These are phyloP conservation scores for Spongilla lacustris DNA, from an alignment of 37 sponge, comb jelly and placozoan genomes.

Conservation along the genomic window DNA sequence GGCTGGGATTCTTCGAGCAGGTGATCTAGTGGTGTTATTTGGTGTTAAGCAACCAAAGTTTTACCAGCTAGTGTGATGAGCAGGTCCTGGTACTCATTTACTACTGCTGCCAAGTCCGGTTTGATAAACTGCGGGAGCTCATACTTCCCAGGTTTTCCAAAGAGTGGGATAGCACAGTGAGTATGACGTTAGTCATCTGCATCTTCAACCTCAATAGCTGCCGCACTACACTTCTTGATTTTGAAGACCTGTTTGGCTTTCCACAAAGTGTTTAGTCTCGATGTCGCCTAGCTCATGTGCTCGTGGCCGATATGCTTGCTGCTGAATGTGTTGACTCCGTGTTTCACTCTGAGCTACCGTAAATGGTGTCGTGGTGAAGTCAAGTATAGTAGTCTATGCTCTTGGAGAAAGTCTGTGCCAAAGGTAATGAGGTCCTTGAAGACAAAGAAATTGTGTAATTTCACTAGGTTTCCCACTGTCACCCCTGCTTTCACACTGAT, in stretches of 20 bases:
- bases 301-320: too few species aligned
- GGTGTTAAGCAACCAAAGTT: constrained; percentile 29
- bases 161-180: constrained; percentile 47
- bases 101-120: not conserved
- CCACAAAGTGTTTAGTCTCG: too few species aligned
- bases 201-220: too few species aligned
- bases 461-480: constrained; percentile 19
- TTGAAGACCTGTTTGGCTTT: too few species aligned
- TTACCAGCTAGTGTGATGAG: constrained; percentile 47
- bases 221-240: too few species aligned
- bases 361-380: not conserved
- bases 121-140: constrained; percentile 19
- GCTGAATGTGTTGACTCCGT: too few species aligned
- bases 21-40: constrained; percentile 39
- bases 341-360: too few species aligned
- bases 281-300: too few species aligned
- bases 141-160: constrained; percentile 10
- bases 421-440: constrained; percentile 48
- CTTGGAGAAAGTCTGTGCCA: constrained; percentile 51
- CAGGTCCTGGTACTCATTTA: constrained; percentile 29
- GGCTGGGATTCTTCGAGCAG: constrained; percentile 51
- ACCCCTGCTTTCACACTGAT: not conserved
- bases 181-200: not conserved
- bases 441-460: constrained; percentile 51
- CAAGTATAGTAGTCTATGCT: constrained; percentile 1